Evolutionary conservation across 2,113 vertebrate species (phyloP).

Genomic region (Climacteris rufus): DNA sequence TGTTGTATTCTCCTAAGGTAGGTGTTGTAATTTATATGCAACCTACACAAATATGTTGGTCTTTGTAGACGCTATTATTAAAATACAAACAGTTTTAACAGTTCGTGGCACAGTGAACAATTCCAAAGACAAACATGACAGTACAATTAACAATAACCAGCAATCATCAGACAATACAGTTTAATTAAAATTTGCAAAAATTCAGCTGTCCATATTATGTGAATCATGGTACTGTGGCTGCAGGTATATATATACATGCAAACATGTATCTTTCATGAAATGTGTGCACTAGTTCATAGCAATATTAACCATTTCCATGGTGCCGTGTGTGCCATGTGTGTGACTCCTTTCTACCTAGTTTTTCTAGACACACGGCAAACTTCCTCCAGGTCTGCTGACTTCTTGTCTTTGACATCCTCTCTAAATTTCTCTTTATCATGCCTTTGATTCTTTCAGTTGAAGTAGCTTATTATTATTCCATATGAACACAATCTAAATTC

Average conservation of each 20-base stretch:
- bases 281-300: neutral
- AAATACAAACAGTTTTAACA: neutral
- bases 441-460: neutral
- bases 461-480: neutral
- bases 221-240: neutral
- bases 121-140: neutral
- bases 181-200: neutral
- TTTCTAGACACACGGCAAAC: neutral
- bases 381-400: neutral
- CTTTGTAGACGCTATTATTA: neutral
- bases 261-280: neutral
- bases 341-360: neutral
- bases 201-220: neutral
- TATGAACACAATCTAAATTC: neutral
- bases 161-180: neutral
- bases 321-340: accelerated
- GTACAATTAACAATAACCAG: neutral
- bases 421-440: neutral
- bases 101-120: neutral
- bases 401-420: neutral
- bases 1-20: neutral
- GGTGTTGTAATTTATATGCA: neutral
- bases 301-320: neutral
- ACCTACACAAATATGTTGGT: neutral
- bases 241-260: neutral